A percentile compares a stretch with the other conserved stretches of the same genome.
Evolutionary conservation across 1,140 invertebrate species (phyloP).

Genomic region (Drosophila orena): DNA sequence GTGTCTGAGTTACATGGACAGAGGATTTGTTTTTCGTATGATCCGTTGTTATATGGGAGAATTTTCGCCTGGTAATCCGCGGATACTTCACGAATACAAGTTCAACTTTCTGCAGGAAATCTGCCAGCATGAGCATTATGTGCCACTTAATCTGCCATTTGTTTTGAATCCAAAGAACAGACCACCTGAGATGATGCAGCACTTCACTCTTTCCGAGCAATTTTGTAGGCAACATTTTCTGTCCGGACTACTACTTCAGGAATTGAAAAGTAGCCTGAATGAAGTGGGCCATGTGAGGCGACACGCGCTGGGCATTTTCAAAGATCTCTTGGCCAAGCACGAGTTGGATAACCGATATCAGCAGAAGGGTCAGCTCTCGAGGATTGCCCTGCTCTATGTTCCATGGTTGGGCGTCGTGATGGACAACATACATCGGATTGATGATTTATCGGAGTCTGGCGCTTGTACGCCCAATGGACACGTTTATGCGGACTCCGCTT

Average conservation of each 20-base stretch:
- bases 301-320: conserved; percentile 91
- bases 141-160: conserved; percentile 93
- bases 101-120: conserved; percentile 96
- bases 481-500: conserved; percentile 83
- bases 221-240: conserved; percentile 96
- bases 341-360: conserved; percentile 96
- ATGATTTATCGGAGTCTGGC: conserved; percentile 74
- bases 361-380: conserved; percentile 90
- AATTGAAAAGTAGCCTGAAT: conserved; percentile 90
- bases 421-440: conserved; percentile 91
- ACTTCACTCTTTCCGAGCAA: conserved; percentile 90
- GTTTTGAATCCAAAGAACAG: conserved; percentile 85
- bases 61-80: conserved; percentile 92
- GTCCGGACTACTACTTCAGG: conserved; percentile 91
- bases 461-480: conserved; percentile 73
- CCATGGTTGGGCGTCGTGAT: conserved; percentile 95
- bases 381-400: conserved; percentile 95
- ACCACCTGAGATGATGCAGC: conserved; percentile 86
- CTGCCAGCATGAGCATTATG: conserved; percentile 97
- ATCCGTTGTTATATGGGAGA: conserved; percentile 94
- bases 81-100: conserved; percentile 93
- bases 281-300: conserved; percentile 93
- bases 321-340: conserved; percentile 96
- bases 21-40: conserved; percentile 95
- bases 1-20: conserved; percentile 96